Conservation (phyloP, 2,113 vertebrate genomes). For the Gasterosteus nipponicus region DNA sequence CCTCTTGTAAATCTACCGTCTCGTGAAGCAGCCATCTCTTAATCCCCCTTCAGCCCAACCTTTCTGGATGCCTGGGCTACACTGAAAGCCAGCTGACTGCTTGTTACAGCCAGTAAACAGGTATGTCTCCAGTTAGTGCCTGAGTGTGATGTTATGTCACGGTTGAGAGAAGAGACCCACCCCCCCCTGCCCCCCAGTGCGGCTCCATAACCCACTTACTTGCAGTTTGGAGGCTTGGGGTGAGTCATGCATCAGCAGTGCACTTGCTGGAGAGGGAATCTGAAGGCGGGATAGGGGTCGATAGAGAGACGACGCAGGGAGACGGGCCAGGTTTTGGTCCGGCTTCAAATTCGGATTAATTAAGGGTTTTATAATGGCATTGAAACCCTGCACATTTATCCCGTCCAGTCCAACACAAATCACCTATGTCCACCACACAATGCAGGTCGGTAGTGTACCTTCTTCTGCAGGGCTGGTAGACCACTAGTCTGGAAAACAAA, state of each 20-base stretch:
- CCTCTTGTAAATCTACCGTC: constrained; percentile 45
- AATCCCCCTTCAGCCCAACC: constrained; percentile 38
- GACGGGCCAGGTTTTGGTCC: constrained; percentile 20
- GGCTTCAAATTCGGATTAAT: constrained; percentile 42
- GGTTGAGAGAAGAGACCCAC: constrained; percentile 42
- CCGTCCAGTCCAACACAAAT: not conserved
- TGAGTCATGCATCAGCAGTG: constrained; percentile 59
- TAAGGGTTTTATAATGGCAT: constrained; percentile 33
- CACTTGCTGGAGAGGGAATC: constrained; percentile 48
- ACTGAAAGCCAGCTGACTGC: constrained; percentile 36
- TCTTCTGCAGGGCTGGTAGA: not conserved
- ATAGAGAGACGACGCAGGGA: constrained; percentile 19
- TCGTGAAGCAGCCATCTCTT: constrained; percentile 14
- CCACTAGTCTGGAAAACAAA: not conserved
- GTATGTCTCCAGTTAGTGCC: constrained; percentile 39
- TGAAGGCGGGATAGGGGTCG: constrained; percentile 40
- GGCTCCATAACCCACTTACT: constrained; percentile 48
- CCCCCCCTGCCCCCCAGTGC: constrained; percentile 29
- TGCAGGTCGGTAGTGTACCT: not conserved
- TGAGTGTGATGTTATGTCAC: constrained; percentile 62
- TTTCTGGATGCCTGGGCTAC: constrained; percentile 29
- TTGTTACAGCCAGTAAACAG: constrained; percentile 59
- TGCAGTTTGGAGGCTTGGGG: constrained; percentile 43
- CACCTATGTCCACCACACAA: not conserved
- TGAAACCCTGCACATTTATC: not conserved